Evolutionary conservation across 2,888 invertebrate genomes (phyloP).

Genomic region (Drosophila mercatorum): DNA sequence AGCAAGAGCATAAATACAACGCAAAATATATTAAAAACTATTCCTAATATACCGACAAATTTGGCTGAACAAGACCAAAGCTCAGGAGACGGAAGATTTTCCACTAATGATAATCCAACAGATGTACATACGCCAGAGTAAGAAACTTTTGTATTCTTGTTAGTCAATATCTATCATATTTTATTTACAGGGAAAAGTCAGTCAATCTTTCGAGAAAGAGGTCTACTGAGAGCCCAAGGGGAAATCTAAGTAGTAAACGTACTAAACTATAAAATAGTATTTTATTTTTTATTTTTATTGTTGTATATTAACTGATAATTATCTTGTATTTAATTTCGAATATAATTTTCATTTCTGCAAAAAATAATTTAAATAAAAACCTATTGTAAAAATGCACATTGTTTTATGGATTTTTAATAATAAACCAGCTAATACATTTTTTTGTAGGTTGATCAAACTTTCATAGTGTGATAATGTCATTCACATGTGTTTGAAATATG

Average conservation of each 20-base stretch:
- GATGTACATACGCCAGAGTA: conserved; percentile 21
- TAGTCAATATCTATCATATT: background rate
- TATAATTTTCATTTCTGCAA: no score
- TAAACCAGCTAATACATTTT: no score
- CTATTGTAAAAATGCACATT: no score
- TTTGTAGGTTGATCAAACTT: no score
- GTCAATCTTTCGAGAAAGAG: conserved; percentile 17
- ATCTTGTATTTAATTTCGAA: background rate
- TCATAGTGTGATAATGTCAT: no score
- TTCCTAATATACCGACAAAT: background rate
- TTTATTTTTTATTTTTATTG: background rate
- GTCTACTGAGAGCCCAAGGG: conserved; percentile 17
- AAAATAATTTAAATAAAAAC: no score
- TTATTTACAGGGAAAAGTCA: conserved; percentile 31
- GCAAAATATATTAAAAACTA: conserved; percentile 4
- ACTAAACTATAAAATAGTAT: conserved; percentile 27
- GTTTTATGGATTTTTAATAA: no score
- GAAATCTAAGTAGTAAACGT: conserved; percentile 30
- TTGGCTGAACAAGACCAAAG: background rate
- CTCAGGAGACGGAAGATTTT: conserved; percentile 9
- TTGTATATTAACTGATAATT: background rate
- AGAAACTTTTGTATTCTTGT: background rate
- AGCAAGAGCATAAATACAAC: background rate
- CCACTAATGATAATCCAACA: background rate
- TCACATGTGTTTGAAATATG: no score